These are phyloP conservation scores for Glossophaga mutica DNA, from an alignment of 2,797 vertebrate species.

Conservation along the genomic window DNA sequence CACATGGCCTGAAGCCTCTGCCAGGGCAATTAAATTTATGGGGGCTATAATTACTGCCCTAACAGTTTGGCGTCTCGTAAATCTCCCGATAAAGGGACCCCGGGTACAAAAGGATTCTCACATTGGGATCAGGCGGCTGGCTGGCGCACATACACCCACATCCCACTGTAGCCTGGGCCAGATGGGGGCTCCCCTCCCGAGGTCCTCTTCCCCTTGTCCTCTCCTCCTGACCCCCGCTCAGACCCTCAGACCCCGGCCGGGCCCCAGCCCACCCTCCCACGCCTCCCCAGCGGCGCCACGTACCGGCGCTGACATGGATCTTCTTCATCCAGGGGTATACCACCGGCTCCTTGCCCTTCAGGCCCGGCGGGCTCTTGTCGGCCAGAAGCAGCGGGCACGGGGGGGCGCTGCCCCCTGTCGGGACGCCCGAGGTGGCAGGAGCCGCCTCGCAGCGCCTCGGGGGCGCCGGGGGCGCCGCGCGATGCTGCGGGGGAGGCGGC, in stretches of 20 bases:
- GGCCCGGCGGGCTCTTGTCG: constrained; percentile 78
- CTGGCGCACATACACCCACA: constrained; percentile 35
- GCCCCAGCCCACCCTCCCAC: constrained; percentile 50
- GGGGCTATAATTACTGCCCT: constrained; percentile 97
- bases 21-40: constrained; percentile 98
- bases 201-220: not conserved
- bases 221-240: constrained; percentile 53
- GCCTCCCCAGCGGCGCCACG: constrained; percentile 83
- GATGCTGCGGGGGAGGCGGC: constrained; percentile 57
- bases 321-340: constrained; percentile 99
- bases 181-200: constrained; percentile 48
- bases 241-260: not conserved
- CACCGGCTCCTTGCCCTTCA: constrained; percentile 92
- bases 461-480: constrained; percentile 81
- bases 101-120: constrained; percentile 87
- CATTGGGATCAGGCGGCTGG: constrained; percentile 63
- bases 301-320: constrained; percentile 96
- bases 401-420: constrained; percentile 76
- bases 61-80: constrained; percentile 96
- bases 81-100: constrained; percentile 91
- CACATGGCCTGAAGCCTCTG: constrained; percentile 89
- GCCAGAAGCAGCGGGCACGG: constrained; percentile 78
- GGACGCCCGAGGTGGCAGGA: constrained; percentile 68
- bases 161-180: constrained; percentile 55
- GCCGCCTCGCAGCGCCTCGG: constrained; percentile 79